These are phyloP conservation scores for Malacoctenus gilli DNA, from an alignment of 2,797 vertebrate species.

Conservation along the genomic window DNA sequence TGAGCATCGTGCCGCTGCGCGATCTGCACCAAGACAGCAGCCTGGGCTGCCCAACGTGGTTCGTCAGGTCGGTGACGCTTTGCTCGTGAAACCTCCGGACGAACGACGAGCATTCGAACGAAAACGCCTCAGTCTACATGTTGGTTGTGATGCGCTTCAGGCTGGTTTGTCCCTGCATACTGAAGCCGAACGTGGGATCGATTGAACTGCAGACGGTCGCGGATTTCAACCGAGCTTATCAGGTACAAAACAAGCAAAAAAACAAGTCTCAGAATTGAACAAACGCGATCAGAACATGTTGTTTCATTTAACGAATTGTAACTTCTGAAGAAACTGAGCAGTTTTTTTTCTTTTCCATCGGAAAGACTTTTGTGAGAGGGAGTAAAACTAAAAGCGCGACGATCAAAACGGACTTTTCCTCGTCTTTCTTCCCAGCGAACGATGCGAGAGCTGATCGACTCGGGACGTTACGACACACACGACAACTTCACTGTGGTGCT, in stretches of 20 bases:
- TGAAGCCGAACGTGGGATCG: conserved; percentile 80
- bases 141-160: conserved; percentile 75
- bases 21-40: conserved; percentile 77
- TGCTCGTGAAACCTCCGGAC: too few species aligned
- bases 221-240: conserved; percentile 82
- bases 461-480: conserved; percentile 86
- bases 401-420: too few species aligned
- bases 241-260: conserved; percentile 81
- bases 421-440: conserved; percentile 71
- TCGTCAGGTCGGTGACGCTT: conserved; percentile 74
- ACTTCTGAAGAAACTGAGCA: too few species aligned
- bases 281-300: too few species aligned
- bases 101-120: too few species aligned
- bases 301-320: too few species aligned
- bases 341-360: too few species aligned
- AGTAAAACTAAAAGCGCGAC: too few species aligned
- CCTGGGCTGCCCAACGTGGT: conserved; percentile 82
- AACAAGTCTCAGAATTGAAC: too few species aligned
- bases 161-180: conserved; percentile 85
- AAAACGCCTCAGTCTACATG: background rate
- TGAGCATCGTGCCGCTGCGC: conserved; percentile 79
- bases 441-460: conserved; percentile 81
- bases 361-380: too few species aligned
- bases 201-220: conserved; percentile 77
- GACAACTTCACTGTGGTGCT: conserved; percentile 90